Percentiles rank a stretch among this genome's conserved stretches.
These are phyloP conservation scores for Brachyptera risi DNA, from an alignment of 2,888 invertebrate species.

Conservation along the genomic window DNA sequence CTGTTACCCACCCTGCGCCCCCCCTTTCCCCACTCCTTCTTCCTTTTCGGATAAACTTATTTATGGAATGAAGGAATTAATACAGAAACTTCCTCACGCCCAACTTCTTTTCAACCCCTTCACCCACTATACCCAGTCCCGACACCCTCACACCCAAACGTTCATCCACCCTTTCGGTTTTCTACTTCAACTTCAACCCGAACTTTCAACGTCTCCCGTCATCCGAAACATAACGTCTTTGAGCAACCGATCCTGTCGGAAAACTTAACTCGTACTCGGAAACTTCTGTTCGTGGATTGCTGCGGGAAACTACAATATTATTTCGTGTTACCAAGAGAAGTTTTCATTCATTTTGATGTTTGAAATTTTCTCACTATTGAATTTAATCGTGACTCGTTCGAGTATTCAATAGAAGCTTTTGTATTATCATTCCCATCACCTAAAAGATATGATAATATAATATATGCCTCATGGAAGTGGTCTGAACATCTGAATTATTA, in stretches of 20 bases:
- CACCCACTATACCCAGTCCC: no score
- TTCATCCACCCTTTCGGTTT: neutral
- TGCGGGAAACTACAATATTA: conserved; percentile 21
- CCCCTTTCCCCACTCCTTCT: neutral
- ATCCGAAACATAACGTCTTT: neutral
- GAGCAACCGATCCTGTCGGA: neutral
- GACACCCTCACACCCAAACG: neutral
- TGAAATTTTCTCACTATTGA: neutral
- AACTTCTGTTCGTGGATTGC: conserved; percentile 12
- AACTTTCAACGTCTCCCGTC: no score
- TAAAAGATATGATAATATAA: no score
- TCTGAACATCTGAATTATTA: no score
- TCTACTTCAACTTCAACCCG: neutral
- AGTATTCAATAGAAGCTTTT: no score
- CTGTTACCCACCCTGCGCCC: conserved; percentile 16
- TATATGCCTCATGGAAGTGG: no score
- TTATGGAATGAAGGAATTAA: conserved; percentile 21
- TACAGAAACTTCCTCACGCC: conserved; percentile 19
- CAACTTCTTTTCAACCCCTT: conserved; percentile 9
- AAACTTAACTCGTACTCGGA: conserved; percentile 7
- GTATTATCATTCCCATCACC: no score
- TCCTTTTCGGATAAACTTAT: conserved; percentile 11
- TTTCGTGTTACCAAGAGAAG: conserved; percentile 3
- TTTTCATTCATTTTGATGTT: conserved; percentile 3
- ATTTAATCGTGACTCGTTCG: no score